phyloP scores from a whole-genome alignment of 2,888 invertebrate species.

The Hypomecis punctinalis region DNA sequence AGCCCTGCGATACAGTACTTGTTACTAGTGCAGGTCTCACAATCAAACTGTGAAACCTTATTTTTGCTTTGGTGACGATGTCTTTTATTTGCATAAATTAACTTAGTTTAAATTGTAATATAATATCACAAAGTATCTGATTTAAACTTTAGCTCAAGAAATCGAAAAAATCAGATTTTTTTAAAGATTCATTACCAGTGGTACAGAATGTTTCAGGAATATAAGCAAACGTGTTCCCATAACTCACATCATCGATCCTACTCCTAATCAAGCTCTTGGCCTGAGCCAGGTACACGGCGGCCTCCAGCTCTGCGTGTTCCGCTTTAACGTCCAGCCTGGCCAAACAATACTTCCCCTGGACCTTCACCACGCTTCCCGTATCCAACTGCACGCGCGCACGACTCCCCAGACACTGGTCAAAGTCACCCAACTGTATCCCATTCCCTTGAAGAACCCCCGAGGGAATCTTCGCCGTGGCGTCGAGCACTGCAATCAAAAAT shows the following conservation, averaged over 20 bases:
- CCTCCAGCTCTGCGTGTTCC: slow-evolving; percentile 83
- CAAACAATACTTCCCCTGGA: slow-evolving; percentile 89
- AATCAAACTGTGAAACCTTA: no score
- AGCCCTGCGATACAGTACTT: no score
- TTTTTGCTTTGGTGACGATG: no score
- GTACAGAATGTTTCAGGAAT: neutral
- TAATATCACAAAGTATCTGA: no score
- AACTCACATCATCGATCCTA: slow-evolving; percentile 86
- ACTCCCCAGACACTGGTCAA: slow-evolving; percentile 87
- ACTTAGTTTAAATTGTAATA: no score
- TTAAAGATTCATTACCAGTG: no score
- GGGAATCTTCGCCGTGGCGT: slow-evolving; percentile 89
- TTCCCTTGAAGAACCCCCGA: slow-evolving; percentile 89
- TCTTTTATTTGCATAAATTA: no score
- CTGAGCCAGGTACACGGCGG: slow-evolving; percentile 87
- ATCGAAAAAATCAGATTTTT: no score
- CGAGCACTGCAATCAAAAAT: slow-evolving; percentile 87
- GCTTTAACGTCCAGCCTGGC: slow-evolving; percentile 87
- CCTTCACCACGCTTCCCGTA: slow-evolving; percentile 84
- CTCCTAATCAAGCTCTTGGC: slow-evolving; percentile 87
- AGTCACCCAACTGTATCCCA: slow-evolving; percentile 89
- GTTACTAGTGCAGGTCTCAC: no score
- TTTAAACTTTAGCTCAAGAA: no score
- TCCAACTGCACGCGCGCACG: slow-evolving; percentile 86
- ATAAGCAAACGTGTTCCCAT: slow-evolving; percentile 17